Evolutionary conservation across 2,888 invertebrate species (phyloP).

Genomic region (Andrena haemorrhoa): DNA sequence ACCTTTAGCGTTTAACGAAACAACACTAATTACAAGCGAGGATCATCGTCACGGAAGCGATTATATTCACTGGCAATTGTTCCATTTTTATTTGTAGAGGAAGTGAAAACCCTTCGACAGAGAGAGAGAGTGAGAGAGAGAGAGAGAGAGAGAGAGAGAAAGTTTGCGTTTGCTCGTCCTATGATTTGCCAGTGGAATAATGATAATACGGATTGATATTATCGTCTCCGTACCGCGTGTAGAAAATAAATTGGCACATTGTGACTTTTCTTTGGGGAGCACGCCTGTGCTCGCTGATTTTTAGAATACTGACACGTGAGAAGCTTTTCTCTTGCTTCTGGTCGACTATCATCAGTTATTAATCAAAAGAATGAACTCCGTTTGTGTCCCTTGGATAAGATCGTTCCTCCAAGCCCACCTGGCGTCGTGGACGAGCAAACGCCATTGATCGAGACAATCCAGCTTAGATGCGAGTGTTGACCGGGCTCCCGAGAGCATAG

Average conservation of each 20-base stretch:
- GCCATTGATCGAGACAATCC: conserved; percentile 52
- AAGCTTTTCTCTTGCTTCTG: too few species aligned
- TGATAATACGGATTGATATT: background rate
- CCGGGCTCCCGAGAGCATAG: conserved; percentile 29
- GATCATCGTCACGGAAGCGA: conserved; percentile 62
- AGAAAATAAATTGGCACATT: too few species aligned
- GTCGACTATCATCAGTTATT: too few species aligned
- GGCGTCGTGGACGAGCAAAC: conserved; percentile 56
- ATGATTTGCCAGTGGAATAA: conserved; percentile 4
- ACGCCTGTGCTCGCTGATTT: too few species aligned
- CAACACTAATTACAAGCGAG: conserved; percentile 61
- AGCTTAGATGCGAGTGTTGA: conserved; percentile 49
- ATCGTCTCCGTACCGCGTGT: too few species aligned
- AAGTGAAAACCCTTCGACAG: conserved; percentile 45
- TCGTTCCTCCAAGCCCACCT: background rate
- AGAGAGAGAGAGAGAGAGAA: background rate
- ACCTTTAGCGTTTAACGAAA: conserved; percentile 72
- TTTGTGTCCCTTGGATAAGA: too few species aligned
- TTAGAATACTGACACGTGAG: too few species aligned
- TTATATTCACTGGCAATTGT: conserved; percentile 48
- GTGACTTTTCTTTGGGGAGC: too few species aligned
- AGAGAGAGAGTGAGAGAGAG: conserved; percentile 18
- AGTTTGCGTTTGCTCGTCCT: conserved; percentile 52
- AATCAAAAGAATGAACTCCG: too few species aligned
- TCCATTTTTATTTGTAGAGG: conserved; percentile 12